Conservation (phyloP, 2,113 vertebrate genomes). For the Acanthisitta chloris region DNA sequence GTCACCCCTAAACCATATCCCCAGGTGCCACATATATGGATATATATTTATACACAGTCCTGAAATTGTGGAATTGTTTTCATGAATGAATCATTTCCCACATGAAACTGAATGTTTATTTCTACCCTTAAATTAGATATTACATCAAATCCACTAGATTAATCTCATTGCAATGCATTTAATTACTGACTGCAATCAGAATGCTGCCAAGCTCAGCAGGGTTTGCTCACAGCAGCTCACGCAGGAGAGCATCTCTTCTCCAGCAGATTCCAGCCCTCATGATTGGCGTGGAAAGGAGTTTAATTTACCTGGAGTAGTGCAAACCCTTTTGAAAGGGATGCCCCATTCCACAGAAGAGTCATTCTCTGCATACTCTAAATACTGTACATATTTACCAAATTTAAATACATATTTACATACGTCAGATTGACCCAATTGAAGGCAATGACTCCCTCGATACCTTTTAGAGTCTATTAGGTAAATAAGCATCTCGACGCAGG, state of each 20-base stretch:
- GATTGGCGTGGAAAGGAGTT: background rate
- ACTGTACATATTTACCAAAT: slow-evolving; percentile 50
- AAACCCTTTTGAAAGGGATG: background rate
- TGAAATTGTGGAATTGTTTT: background rate
- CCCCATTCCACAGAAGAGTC: background rate
- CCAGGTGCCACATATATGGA: accelerated
- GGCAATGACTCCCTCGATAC: slow-evolving; percentile 32
- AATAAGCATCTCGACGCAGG: slow-evolving; percentile 15
- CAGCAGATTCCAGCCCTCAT: background rate
- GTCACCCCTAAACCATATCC: background rate
- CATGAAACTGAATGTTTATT: background rate
- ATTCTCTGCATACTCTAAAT: background rate
- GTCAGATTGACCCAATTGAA: slow-evolving; percentile 36
- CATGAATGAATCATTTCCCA: background rate
- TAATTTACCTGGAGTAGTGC: background rate
- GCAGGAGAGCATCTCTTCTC: background rate
- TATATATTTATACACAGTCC: accelerated
- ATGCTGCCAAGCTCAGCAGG: background rate
- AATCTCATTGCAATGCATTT: background rate
- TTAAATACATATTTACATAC: slow-evolving; percentile 44
- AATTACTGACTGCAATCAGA: background rate
- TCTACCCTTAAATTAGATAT: background rate
- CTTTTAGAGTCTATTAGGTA: slow-evolving; percentile 64
- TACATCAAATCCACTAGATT: background rate
- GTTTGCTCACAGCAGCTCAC: background rate